Conservation (phyloP, 2,113 vertebrate genomes). For the Solea solea region DNA sequence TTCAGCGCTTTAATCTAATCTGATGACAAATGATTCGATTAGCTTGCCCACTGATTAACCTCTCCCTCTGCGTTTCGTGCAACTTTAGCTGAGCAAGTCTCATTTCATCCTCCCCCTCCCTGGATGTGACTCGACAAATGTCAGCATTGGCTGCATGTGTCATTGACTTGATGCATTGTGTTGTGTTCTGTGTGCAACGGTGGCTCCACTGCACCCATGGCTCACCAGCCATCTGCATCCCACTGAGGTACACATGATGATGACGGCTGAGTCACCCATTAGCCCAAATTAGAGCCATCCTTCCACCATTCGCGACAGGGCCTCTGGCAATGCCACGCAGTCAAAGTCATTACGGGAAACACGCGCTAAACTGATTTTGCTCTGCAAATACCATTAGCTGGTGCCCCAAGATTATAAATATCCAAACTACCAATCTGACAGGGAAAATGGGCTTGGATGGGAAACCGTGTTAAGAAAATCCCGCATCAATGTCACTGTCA, state of each 20-base stretch:
- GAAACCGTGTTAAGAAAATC: conserved; percentile 66
- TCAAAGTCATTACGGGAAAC: conserved; percentile 75
- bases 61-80: conserved; percentile 53
- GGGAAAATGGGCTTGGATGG: conserved; percentile 53
- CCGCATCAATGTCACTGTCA: conserved; percentile 67
- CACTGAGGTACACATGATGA: conserved; percentile 65
- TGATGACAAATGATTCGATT: conserved; percentile 70
- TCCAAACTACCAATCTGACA: conserved; percentile 59
- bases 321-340: conserved; percentile 68
- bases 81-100: conserved; percentile 42
- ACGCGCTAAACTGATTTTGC: conserved; percentile 72
- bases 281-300: conserved; percentile 79
- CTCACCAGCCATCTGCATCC: conserved; percentile 68
- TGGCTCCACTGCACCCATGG: conserved; percentile 49
- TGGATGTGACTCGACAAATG: conserved; percentile 48
- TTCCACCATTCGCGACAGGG: conserved; percentile 67
- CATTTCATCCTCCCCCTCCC: conserved; percentile 2
- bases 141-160: conserved; percentile 57
- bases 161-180: conserved; percentile 64
- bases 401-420: conserved; percentile 78
- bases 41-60: conserved; percentile 69
- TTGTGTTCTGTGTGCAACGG: conserved; percentile 32
- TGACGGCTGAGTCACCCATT: conserved; percentile 77
- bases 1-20: conserved; percentile 71
- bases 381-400: conserved; percentile 78